Conservation (phyloP, 2,113 vertebrate species). For the Hypocryptadius cinnamomeus region DNA sequence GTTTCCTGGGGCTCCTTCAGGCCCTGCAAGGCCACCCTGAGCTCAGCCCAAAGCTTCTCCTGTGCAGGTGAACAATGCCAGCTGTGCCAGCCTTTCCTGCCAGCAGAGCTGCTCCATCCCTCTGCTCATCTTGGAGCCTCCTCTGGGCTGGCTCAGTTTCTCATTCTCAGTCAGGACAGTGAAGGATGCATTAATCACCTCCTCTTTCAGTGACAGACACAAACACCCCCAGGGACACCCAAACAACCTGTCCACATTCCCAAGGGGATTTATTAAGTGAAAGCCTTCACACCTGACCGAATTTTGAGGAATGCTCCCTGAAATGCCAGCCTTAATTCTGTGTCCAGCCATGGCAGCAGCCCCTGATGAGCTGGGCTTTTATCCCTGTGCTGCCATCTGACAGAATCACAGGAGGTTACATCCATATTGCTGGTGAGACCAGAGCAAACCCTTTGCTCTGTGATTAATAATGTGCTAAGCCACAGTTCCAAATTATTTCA, state of each 20-base stretch:
- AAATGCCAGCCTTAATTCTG: background rate
- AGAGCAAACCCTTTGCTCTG: background rate
- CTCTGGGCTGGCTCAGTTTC: background rate
- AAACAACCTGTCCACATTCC: background rate
- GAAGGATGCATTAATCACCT: background rate
- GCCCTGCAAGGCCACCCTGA: background rate
- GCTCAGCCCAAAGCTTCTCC: background rate
- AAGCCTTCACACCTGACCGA: background rate
- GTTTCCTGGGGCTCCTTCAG: background rate
- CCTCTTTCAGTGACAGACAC: background rate
- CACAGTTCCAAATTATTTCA: conserved; percentile 24
- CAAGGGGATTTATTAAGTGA: background rate
- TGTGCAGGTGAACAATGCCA: background rate
- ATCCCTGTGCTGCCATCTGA: background rate
- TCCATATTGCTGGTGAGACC: background rate
- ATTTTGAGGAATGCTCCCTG: background rate
- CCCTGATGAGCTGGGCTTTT: background rate
- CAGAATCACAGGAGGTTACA: background rate
- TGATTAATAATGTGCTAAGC: conserved; percentile 24
- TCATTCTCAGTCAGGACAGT: background rate
- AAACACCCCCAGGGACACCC: background rate
- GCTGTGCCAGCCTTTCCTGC: background rate
- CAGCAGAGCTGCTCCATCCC: background rate
- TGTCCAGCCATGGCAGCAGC: background rate
- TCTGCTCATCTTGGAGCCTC: background rate